Evolutionary conservation across 2,113 vertebrate species (phyloP).

Genomic region (Azemiops feae): DNA sequence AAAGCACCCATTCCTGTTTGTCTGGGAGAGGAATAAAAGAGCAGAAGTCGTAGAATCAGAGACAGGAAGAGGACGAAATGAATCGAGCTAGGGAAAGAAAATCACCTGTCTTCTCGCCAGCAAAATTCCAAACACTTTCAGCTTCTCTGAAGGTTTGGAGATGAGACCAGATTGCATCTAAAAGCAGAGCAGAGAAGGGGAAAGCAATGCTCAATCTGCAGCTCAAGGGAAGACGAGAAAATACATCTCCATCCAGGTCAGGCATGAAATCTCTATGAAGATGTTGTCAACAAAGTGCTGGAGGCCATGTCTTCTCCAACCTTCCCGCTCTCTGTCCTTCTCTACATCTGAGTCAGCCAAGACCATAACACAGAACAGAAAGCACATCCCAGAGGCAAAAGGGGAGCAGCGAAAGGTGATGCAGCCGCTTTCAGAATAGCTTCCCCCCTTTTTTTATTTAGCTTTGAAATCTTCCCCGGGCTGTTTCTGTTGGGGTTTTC

Average conservation of each 20-base stretch:
- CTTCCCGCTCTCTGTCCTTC: conserved; percentile 42
- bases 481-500: neutral
- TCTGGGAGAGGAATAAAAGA: conserved; percentile 16
- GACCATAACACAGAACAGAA: conserved; percentile 56
- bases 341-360: conserved; percentile 55
- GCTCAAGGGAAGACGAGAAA: conserved; percentile 63
- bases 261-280: conserved; percentile 65
- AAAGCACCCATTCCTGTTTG: conserved; percentile 31
- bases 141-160: conserved; percentile 30
- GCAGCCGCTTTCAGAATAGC: conserved; percentile 54
- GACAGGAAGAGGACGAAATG: neutral
- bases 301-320: conserved; percentile 58
- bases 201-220: conserved; percentile 57
- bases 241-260: conserved; percentile 39
- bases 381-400: conserved; percentile 62
- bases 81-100: too few relatives aligned
- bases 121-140: conserved; percentile 15
- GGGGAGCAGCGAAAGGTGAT: conserved; percentile 44
- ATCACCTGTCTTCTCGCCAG: too few relatives aligned
- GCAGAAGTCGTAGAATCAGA: neutral
- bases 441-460: conserved; percentile 58
- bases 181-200: conserved; percentile 40
- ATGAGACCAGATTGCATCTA: conserved; percentile 35
- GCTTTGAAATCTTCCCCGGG: conserved; percentile 62
- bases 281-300: conserved; percentile 65